Evolutionary conservation across 2,797 vertebrate genomes (phyloP).

Genomic region (Tragelaphus eurycerus): DNA sequence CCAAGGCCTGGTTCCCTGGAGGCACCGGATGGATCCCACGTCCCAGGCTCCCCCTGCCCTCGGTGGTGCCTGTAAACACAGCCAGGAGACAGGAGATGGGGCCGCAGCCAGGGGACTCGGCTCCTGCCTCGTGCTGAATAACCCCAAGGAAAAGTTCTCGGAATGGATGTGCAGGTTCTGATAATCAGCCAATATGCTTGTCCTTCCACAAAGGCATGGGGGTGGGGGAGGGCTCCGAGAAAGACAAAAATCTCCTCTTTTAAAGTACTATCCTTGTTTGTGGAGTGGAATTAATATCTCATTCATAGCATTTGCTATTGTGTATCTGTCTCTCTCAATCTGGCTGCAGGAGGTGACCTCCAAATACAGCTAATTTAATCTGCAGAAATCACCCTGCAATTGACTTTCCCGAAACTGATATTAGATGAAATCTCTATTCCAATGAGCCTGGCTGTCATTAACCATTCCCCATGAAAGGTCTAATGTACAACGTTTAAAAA

Average conservation of each 20-base stretch:
- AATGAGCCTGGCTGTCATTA: slow-evolving; percentile 79
- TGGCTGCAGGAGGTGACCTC: slow-evolving; percentile 79
- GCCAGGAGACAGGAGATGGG: not conserved
- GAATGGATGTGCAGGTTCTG: accelerated
- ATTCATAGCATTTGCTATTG: slow-evolving; percentile 47
- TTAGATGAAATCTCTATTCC: slow-evolving; percentile 80
- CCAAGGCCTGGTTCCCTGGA: accelerated
- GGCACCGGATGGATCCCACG: accelerated
- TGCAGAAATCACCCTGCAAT: slow-evolving; percentile 79
- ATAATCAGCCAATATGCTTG: accelerated
- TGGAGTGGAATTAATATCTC: slow-evolving; percentile 60
- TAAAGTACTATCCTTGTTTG: slow-evolving; percentile 56
- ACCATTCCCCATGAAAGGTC: slow-evolving; percentile 65
- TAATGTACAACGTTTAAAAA: slow-evolving; percentile 68
- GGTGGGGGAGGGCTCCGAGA: not conserved
- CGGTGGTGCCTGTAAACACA: not conserved
- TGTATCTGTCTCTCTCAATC: slow-evolving; percentile 78
- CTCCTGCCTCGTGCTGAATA: accelerated
- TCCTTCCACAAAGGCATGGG: accelerated
- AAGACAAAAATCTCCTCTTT: not conserved
- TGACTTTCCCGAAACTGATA: slow-evolving; percentile 78
- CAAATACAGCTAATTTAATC: slow-evolving; percentile 81
- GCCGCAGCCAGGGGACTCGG: accelerated
- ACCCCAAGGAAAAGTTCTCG: not conserved
- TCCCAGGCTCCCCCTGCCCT: accelerated